Evolutionary conservation across 2,888 invertebrate species (phyloP).

Genomic region (Sphaerophoria taeniata): DNA sequence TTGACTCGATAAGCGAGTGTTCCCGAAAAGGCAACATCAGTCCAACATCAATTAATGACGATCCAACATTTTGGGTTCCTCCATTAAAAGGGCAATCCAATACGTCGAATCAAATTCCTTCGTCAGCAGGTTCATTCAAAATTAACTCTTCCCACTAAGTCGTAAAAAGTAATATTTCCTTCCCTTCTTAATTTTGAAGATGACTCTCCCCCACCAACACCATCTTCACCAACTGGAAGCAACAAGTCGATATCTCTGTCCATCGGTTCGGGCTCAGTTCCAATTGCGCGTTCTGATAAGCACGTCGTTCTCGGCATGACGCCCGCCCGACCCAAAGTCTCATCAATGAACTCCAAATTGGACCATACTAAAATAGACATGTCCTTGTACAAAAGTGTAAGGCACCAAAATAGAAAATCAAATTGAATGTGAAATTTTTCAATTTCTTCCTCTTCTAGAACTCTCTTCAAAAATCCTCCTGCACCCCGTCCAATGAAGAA

Average conservation of each 20-base stretch:
- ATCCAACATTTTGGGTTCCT: conserved; percentile 84
- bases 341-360: conserved; percentile 86
- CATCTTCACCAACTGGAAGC: conserved; percentile 83
- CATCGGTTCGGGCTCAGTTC: conserved; percentile 80
- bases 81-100: conserved; percentile 76
- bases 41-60: conserved; percentile 82
- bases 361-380: conserved; percentile 87
- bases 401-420: not conserved
- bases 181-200: conserved; percentile 74
- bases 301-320: conserved; percentile 84
- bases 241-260: conserved; percentile 82
- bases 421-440: not conserved
- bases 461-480: conserved; percentile 80
- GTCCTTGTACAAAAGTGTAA: conserved; percentile 84
- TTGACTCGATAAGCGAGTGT: conserved; percentile 82
- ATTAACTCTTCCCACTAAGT: not conserved
- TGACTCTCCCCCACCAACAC: conserved; percentile 83
- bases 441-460: conserved; percentile 74
- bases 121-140: conserved; percentile 72
- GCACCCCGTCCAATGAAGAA: conserved; percentile 82
- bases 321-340: conserved; percentile 83
- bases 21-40: conserved; percentile 80
- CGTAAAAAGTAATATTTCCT: not conserved
- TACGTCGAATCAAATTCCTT: conserved; percentile 64
- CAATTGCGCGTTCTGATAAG: conserved; percentile 84